phyloP scores from a whole-genome alignment of 2,113 vertebrate genomes.

The Solenodon paradoxus region DNA sequence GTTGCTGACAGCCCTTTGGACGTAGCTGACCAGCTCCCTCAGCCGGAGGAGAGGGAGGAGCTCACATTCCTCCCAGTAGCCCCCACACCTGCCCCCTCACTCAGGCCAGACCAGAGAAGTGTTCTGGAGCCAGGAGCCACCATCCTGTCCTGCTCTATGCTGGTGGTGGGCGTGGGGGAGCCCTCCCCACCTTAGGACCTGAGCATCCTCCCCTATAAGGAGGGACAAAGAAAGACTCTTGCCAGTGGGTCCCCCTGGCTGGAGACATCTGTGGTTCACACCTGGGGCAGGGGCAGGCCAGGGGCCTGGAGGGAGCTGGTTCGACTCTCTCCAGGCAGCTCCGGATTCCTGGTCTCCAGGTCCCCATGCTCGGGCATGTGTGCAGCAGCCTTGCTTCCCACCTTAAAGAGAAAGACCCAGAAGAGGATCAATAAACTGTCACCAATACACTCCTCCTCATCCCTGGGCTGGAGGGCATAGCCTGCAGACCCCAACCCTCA shows the following conservation, averaged over 20 bases:
- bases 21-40: slow-evolving; percentile 76
- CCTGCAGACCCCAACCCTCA: neutral
- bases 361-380: neutral
- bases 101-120: too few relatives aligned
- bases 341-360: neutral
- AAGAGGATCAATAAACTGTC: neutral
- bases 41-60: neutral
- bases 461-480: neutral
- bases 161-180: neutral
- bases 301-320: rapidly evolving
- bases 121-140: neutral
- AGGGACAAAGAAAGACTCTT: neutral
- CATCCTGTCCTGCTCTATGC: neutral
- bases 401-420: neutral
- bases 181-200: neutral
- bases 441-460: neutral
- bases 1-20: slow-evolving; percentile 78
- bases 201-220: neutral
- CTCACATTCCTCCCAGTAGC: rapidly evolving
- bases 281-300: neutral
- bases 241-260: neutral
- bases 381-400: neutral
- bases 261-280: neutral
- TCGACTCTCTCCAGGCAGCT: neutral
- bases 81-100: neutral